phyloP scores from a whole-genome alignment of 2,797 vertebrate genomes.

The Aeoliscus strigatus region DNA sequence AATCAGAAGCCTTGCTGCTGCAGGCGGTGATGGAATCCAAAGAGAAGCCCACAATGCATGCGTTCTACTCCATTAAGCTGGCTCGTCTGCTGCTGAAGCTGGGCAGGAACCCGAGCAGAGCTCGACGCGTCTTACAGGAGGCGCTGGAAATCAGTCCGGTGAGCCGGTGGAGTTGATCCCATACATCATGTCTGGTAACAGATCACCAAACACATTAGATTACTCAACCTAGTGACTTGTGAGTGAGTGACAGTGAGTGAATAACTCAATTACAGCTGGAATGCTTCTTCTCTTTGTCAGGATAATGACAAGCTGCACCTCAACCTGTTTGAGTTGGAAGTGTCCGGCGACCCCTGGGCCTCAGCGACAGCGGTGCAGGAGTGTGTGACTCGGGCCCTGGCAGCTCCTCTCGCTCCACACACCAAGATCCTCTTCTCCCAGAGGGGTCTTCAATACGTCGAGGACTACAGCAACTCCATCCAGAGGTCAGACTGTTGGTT shows the following conservation, averaged over 20 bases:
- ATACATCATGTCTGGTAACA: background rate
- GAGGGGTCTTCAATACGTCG: slow-evolving; percentile 80
- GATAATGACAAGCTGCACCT: slow-evolving; percentile 81
- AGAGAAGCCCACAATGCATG: slow-evolving; percentile 74
- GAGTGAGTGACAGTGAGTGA: too few relatives aligned
- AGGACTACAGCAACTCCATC: slow-evolving; percentile 81
- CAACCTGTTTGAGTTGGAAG: slow-evolving; percentile 83
- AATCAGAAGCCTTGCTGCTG: slow-evolving; percentile 74
- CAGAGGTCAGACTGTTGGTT: slow-evolving; percentile 66
- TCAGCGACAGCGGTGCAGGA: slow-evolving; percentile 74
- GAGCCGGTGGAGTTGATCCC: slow-evolving; percentile 27
- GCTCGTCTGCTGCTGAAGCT: slow-evolving; percentile 78
- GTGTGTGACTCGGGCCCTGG: slow-evolving; percentile 79
- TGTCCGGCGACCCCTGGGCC: slow-evolving; percentile 69
- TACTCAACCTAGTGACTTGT: background rate
- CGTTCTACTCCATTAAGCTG: slow-evolving; percentile 84
- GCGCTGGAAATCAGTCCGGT: slow-evolving; percentile 83
- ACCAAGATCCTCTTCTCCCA: slow-evolving; percentile 81
- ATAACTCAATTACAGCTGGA: background rate
- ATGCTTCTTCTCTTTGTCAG: slow-evolving; percentile 45
- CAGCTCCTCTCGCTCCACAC: slow-evolving; percentile 73
- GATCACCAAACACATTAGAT: too few relatives aligned
- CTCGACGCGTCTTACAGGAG: slow-evolving; percentile 74
- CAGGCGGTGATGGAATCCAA: slow-evolving; percentile 75
- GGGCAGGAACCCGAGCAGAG: slow-evolving; percentile 66